phyloP scores from a whole-genome alignment of 2,888 invertebrate genomes.

The Acanthacorydalis orientalis region DNA sequence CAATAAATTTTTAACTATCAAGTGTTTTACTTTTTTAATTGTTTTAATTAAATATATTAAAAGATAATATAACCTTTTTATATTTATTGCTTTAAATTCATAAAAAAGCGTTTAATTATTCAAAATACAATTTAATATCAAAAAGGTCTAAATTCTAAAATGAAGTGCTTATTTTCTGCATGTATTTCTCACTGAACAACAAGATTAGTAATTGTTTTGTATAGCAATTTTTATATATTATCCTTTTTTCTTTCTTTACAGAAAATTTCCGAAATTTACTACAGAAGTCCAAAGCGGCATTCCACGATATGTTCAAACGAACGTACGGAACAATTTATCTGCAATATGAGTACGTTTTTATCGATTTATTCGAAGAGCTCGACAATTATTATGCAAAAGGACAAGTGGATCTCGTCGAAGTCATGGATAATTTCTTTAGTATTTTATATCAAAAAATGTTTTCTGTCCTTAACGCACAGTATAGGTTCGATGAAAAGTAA shows the following conservation, averaged over 20 bases:
- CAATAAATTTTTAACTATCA: no score
- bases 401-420: slow-evolving; percentile 65
- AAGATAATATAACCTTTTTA: no score
- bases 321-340: slow-evolving; percentile 93
- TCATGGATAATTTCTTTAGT: slow-evolving; percentile 86
- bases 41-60: no score
- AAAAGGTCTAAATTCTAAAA: no score
- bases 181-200: no score
- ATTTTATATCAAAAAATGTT: slow-evolving; percentile 93
- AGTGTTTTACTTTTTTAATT: no score
- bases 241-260: slow-evolving; percentile 25
- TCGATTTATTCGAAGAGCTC: slow-evolving; percentile 75
- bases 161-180: no score
- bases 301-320: slow-evolving; percentile 88
- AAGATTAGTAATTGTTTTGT: no score
- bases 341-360: slow-evolving; percentile 83
- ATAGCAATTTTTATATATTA: slow-evolving; percentile 1
- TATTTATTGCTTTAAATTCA: no score
- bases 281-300: slow-evolving; percentile 65
- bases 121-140: no score
- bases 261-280: slow-evolving; percentile 79
- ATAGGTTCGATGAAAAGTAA: slow-evolving; percentile 72
- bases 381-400: slow-evolving; percentile 80
- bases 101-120: no score
- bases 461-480: slow-evolving; percentile 84